Evolutionary conservation across 2,797 vertebrate genomes (phyloP).

Genomic region (Vultur gryphus): DNA sequence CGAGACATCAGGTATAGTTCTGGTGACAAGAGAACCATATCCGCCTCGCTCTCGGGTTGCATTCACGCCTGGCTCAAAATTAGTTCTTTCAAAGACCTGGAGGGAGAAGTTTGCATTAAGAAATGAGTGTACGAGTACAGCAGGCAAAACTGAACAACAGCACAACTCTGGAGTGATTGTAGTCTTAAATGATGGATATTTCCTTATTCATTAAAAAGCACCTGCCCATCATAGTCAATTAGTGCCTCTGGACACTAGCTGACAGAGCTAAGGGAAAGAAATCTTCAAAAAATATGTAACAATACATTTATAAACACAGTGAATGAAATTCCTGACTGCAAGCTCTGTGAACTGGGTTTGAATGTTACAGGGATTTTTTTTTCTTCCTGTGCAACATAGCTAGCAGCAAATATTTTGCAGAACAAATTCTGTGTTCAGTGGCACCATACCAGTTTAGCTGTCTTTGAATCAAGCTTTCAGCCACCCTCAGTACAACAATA

Average conservation of each 20-base stretch:
- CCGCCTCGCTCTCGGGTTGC: not conserved
- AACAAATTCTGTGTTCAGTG: not conserved
- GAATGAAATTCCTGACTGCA: not conserved
- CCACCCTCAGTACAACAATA: not conserved
- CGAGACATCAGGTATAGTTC: slow-evolving; percentile 94
- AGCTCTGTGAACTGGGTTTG: not conserved
- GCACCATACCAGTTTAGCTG: not conserved
- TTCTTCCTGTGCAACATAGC: not conserved
- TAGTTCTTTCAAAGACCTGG: slow-evolving; percentile 18
- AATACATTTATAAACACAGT: not conserved
- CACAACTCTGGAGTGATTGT: not conserved
- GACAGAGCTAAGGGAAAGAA: not conserved
- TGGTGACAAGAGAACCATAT: slow-evolving; percentile 22
- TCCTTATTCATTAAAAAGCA: not conserved
- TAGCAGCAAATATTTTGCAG: not conserved
- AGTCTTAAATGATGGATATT: not conserved
- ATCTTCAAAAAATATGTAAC: not conserved
- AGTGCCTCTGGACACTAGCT: not conserved
- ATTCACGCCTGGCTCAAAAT: slow-evolving; percentile 45
- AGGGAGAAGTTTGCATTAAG: slow-evolving; percentile 72
- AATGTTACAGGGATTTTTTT: not conserved
- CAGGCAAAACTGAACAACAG: not conserved
- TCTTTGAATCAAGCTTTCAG: not conserved
- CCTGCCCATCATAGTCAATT: not conserved
- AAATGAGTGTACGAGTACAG: not conserved